Percentiles rank a stretch among this genome's conserved stretches.
phyloP scores from a whole-genome alignment of 2,113 vertebrate genomes.

The Acrocephalus kingi region DNA sequence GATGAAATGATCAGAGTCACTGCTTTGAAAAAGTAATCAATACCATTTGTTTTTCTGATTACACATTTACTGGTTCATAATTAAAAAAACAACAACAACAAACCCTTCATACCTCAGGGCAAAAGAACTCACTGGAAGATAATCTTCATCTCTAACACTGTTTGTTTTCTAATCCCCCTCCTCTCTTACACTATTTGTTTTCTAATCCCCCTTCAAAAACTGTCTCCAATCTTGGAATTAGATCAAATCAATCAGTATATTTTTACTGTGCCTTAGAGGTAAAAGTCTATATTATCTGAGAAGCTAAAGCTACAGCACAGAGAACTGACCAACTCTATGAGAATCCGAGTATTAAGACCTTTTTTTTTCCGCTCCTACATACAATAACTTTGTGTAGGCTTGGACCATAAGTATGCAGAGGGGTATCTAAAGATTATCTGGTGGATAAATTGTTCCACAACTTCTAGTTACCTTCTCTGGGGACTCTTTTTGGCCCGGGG shows the following conservation, averaged over 20 bases:
- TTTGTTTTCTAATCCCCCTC: not conserved
- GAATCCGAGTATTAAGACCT: not conserved
- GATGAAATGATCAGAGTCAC: not conserved
- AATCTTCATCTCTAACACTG: not conserved
- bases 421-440: not conserved
- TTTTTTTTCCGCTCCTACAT: not conserved
- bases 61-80: not conserved
- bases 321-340: not conserved
- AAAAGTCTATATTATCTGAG: not conserved
- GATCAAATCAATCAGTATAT: not conserved
- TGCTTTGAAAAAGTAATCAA: slow-evolving; percentile 32
- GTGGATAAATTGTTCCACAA: not conserved
- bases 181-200: not conserved
- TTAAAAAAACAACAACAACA: not conserved
- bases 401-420: not conserved
- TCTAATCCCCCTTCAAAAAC: not conserved
- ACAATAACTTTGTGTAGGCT: not conserved
- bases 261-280: not conserved
- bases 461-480: not conserved
- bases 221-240: not conserved
- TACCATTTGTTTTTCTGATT: slow-evolving; percentile 45
- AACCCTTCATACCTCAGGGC: not conserved
- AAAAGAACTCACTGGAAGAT: not conserved
- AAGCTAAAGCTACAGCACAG: not conserved
- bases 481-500: not conserved